Conservation (phyloP, 2,797 vertebrate species). For the Falco rusticolus region DNA sequence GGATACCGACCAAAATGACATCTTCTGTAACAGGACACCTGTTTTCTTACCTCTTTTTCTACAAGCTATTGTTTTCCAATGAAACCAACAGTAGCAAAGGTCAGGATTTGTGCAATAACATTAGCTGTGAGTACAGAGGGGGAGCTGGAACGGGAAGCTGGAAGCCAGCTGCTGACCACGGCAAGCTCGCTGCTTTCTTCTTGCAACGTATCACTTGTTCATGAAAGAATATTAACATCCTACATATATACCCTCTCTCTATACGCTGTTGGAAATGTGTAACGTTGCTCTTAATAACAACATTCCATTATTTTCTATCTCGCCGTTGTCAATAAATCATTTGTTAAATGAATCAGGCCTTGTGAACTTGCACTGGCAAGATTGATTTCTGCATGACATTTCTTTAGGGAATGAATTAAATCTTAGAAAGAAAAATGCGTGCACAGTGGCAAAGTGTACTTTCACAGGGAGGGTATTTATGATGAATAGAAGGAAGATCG, state of each 20-base stretch:
- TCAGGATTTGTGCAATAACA: neutral
- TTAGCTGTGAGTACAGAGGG: neutral
- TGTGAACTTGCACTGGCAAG: conserved; percentile 32
- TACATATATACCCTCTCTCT: neutral
- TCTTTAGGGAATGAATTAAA: conserved; percentile 62
- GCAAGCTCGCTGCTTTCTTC: neutral
- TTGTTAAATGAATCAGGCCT: conserved; percentile 41
- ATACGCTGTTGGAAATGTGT: neutral
- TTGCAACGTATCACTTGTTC: neutral
- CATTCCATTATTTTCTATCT: conserved; percentile 51
- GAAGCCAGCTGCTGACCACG: neutral
- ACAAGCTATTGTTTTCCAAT: neutral
- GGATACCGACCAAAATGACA: neutral
- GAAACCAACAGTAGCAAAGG: neutral
- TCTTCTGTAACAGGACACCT: neutral
- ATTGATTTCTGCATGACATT: conserved; percentile 54
- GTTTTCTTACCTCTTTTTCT: neutral
- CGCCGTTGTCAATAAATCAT: conserved; percentile 40
- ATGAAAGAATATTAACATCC: neutral
- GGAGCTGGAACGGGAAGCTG: neutral
- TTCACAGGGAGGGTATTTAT: conserved; percentile 43
- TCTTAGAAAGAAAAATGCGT: conserved; percentile 52
- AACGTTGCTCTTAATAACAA: conserved; percentile 26
- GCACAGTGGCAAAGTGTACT: conserved; percentile 25
- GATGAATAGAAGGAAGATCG: conserved; percentile 48